Conservation (phyloP, 2,797 vertebrate species). For the Danio albolineatus region DNA sequence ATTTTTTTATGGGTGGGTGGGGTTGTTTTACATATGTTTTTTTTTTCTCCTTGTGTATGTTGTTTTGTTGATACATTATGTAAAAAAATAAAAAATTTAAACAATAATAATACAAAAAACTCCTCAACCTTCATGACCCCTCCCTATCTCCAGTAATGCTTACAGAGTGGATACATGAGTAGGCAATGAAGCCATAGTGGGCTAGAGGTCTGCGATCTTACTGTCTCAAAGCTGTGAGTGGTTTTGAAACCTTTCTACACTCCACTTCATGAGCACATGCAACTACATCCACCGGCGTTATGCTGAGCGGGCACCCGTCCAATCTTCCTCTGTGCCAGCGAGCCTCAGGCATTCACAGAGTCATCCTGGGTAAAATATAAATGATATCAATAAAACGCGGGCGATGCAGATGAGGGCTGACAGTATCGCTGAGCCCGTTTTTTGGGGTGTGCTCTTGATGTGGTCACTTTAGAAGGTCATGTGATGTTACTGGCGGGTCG, state of each 20-base stretch:
- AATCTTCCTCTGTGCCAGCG: conserved; percentile 42
- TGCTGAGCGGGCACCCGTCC: conserved; percentile 53
- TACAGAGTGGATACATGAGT: conserved; percentile 15
- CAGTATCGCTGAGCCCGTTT: conserved; percentile 65
- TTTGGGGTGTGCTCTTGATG: conserved; percentile 75
- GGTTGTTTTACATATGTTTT: too few species aligned
- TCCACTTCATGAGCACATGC: conserved; percentile 58
- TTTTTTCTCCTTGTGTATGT: too few species aligned
- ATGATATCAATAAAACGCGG: conserved; percentile 73
- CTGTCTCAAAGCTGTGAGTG: conserved; percentile 55
- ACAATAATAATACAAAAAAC: too few species aligned
- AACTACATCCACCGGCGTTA: conserved; percentile 56
- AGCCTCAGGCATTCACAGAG: conserved; percentile 57
- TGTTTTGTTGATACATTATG: too few species aligned
- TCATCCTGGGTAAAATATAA: conserved; percentile 57
- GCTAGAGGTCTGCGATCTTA: conserved; percentile 54
- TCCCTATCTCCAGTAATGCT: conserved; percentile 22
- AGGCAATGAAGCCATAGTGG: conserved; percentile 42
- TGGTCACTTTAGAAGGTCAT: conserved; percentile 81
- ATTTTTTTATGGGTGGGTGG: too few species aligned
- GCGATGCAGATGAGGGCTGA: conserved; percentile 72
- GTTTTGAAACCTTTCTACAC: conserved; percentile 59
- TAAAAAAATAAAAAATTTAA: too few species aligned
- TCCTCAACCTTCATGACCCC: background rate
- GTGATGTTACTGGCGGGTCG: conserved; percentile 75